These are phyloP conservation scores for Cryptocephalus moraei DNA, from an alignment of 2,888 invertebrate genomes.

Conservation along the genomic window DNA sequence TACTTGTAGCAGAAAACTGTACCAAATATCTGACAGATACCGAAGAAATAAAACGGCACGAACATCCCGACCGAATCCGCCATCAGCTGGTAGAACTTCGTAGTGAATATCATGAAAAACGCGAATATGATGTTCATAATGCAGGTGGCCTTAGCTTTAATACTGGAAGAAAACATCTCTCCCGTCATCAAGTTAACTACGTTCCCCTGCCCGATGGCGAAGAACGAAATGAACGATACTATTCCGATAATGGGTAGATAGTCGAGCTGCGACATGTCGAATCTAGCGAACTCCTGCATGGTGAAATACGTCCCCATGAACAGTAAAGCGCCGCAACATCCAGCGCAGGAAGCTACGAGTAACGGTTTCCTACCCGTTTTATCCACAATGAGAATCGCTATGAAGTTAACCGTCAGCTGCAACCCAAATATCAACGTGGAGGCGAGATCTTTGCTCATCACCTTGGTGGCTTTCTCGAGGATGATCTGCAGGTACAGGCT, in stretches of 20 bases:
- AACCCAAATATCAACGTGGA: conserved; percentile 9
- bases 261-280: conserved; percentile 13
- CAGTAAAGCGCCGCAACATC: conserved; percentile 11
- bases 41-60: conserved; percentile 26
- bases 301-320: conserved; percentile 25
- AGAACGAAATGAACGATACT: conserved; percentile 16
- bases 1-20: conserved; percentile 20
- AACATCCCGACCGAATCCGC: conserved; percentile 21
- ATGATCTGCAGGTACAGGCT: conserved; percentile 23
- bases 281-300: conserved; percentile 17
- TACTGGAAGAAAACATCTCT: conserved; percentile 24
- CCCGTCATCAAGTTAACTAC: conserved; percentile 20
- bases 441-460: conserved; percentile 6
- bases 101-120: conserved; percentile 18
- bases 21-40: conserved; percentile 15
- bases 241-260: conserved; percentile 22
- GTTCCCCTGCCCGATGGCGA: conserved; percentile 19
- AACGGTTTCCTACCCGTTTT: conserved; percentile 21
- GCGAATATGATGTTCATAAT: conserved; percentile 25
- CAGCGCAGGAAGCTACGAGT: conserved; percentile 18
- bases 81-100: conserved; percentile 28
- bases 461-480: conserved; percentile 8
- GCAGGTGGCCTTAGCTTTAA: conserved; percentile 27
- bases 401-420: conserved; percentile 12
- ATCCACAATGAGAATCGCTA: conserved; percentile 19